These are phyloP conservation scores for Antheraea pernyi DNA, from an alignment of 1,140 invertebrate species.

Conservation along the genomic window DNA sequence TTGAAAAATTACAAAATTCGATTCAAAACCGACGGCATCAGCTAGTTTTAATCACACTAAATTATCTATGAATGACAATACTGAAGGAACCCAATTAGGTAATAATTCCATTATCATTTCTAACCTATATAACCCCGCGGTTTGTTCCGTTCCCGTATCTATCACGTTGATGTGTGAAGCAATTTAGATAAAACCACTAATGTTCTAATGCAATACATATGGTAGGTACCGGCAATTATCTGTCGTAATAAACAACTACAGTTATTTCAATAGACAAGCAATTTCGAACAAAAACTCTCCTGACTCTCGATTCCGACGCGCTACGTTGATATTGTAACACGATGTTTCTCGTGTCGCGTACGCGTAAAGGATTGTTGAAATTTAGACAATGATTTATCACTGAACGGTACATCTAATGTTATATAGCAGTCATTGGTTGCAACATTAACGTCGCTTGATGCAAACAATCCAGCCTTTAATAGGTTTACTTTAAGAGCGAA, in stretches of 20 bases:
- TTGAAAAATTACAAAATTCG: too few relatives aligned
- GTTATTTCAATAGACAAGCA: not conserved
- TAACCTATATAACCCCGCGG: not conserved
- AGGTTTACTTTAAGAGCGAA: too few relatives aligned
- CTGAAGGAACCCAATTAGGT: not conserved
- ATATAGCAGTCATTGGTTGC: too few relatives aligned
- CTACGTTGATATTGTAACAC: too few relatives aligned
- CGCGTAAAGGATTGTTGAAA: too few relatives aligned
- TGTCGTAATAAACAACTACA: not conserved
- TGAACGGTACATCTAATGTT: too few relatives aligned
- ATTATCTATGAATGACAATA: not conserved
- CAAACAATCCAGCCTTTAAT: too few relatives aligned
- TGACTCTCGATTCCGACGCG: too few relatives aligned
- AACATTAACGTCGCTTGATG: too few relatives aligned
- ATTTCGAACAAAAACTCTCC: not conserved
- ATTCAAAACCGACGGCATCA: not conserved
- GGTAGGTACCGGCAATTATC: not conserved
- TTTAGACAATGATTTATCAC: too few relatives aligned
- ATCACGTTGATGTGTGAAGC: not conserved
- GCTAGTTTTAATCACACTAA: not conserved
- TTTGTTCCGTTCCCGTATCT: not conserved
- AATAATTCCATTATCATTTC: not conserved
- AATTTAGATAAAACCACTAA: conserved; percentile 1
- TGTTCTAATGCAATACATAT: not conserved
- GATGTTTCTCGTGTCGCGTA: too few relatives aligned